These are phyloP conservation scores for Doris montereyensis DNA, from an alignment of 2,888 invertebrate species.

Conservation along the genomic window DNA sequence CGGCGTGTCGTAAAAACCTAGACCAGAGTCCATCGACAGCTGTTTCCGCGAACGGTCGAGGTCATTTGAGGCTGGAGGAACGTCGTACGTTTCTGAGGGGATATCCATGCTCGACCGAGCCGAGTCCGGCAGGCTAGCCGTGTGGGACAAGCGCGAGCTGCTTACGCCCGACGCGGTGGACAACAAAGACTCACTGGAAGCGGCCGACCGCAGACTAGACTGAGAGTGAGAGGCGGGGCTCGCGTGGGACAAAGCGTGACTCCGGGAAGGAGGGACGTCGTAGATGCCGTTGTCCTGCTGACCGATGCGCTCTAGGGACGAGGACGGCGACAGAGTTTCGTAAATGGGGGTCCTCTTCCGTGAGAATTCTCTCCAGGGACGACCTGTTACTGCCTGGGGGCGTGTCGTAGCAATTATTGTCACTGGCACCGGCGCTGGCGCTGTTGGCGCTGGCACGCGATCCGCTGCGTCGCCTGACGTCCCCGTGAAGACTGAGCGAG, in stretches of 20 bases:
- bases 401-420: conserved; percentile 46
- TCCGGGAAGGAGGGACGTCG: conserved; percentile 46
- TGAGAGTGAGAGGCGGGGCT: conserved; percentile 26
- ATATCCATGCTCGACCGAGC: conserved; percentile 75
- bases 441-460: conserved; percentile 32
- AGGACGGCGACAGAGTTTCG: conserved; percentile 31
- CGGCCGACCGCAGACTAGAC: conserved; percentile 69
- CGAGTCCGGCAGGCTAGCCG: conserved; percentile 77
- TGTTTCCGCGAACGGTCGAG: conserved; percentile 51
- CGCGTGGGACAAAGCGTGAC: conserved; percentile 26
- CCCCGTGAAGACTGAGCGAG: neutral
- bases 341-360: conserved; percentile 40
- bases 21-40: conserved; percentile 63
- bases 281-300: conserved; percentile 39
- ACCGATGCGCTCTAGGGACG: conserved; percentile 15
- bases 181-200: conserved; percentile 68
- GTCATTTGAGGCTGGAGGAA: conserved; percentile 53
- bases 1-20: conserved; percentile 79
- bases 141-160: conserved; percentile 76
- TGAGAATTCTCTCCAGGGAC: conserved; percentile 44
- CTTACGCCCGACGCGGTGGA: conserved; percentile 66
- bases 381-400: conserved; percentile 45
- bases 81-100: conserved; percentile 65
- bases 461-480: conserved; percentile 9
- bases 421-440: too few relatives aligned